Percentiles rank a stretch among this genome's conserved stretches.
These are phyloP conservation scores for Opisthocomus hoazin DNA, from an alignment of 2,113 vertebrate species.

Conservation along the genomic window DNA sequence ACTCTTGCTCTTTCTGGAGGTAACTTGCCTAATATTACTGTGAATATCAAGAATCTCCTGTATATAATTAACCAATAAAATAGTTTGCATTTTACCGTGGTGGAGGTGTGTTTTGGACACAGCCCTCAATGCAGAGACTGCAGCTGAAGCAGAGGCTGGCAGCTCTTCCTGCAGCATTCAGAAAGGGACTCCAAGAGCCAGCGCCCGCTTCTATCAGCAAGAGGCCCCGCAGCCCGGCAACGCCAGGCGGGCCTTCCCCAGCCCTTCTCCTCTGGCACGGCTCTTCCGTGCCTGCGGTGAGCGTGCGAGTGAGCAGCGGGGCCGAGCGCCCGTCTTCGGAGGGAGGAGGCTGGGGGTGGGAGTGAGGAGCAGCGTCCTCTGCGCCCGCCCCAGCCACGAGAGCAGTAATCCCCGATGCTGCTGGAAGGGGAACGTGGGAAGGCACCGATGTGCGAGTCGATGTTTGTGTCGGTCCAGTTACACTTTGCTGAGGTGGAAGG, in stretches of 20 bases:
- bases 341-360: not conserved
- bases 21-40: not conserved
- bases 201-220: not conserved
- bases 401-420: not conserved
- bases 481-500: not conserved
- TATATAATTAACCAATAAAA: constrained; percentile 64
- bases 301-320: fast-evolving
- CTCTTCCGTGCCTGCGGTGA: no score
- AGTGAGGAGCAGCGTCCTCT: not conserved
- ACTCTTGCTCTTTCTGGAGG: not conserved
- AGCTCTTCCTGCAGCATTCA: not conserved
- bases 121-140: not conserved
- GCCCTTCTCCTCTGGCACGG: not conserved
- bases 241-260: not conserved
- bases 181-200: no score
- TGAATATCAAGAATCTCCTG: constrained; percentile 40
- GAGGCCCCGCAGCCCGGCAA: not conserved
- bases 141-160: not conserved
- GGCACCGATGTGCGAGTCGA: fast-evolving
- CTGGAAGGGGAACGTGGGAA: not conserved
- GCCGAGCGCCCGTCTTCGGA: not conserved
- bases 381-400: not conserved
- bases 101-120: not conserved
- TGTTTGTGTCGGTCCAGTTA: not conserved
- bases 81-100: constrained; percentile 24